Evolutionary conservation across 1,140 invertebrate genomes (phyloP).

Genomic region (Tetramorium parvispinum): DNA sequence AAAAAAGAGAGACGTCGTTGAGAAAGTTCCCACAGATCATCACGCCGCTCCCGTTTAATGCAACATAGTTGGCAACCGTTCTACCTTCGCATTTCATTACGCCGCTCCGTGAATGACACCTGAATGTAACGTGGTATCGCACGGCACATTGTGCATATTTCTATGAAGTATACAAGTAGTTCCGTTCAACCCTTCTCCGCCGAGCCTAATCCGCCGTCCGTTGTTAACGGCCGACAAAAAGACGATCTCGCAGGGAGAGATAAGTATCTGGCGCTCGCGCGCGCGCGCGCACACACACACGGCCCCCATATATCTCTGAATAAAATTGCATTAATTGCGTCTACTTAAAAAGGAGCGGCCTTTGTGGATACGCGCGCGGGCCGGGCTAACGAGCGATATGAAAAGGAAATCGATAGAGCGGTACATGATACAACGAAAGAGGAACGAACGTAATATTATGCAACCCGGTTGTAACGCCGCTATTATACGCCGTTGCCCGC

Average conservation of each 20-base stretch:
- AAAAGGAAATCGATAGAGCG: slow-evolving; percentile 70
- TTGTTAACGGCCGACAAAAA: slow-evolving; percentile 49
- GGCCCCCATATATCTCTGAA: slow-evolving; percentile 44
- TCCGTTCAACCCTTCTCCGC: slow-evolving; percentile 26
- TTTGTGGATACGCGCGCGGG: slow-evolving; percentile 21
- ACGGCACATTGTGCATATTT: slow-evolving; percentile 31
- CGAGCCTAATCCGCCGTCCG: slow-evolving; percentile 37
- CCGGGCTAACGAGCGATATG: slow-evolving; percentile 47
- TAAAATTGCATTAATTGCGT: slow-evolving; percentile 64
- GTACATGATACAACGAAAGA: slow-evolving; percentile 40
- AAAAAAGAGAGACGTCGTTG: slow-evolving; percentile 12
- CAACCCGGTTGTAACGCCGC: slow-evolving; percentile 28
- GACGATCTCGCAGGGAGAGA: neutral
- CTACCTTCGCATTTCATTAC: slow-evolving; percentile 59
- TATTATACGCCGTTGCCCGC: neutral
- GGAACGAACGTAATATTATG: slow-evolving; percentile 56
- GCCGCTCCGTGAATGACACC: slow-evolving; percentile 54
- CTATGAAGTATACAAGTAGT: slow-evolving; percentile 51
- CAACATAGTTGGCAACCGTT: slow-evolving; percentile 49
- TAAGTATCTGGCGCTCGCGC: slow-evolving; percentile 22
- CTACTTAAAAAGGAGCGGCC: slow-evolving; percentile 23
- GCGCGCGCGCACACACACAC: neutral
- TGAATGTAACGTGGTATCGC: slow-evolving; percentile 52
- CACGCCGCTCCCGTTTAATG: slow-evolving; percentile 9
- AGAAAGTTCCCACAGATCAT: slow-evolving; percentile 57